Base-by-base conservation (phyloP, 1,140 invertebrate species). In the Hesperophylax magnus region DNA sequence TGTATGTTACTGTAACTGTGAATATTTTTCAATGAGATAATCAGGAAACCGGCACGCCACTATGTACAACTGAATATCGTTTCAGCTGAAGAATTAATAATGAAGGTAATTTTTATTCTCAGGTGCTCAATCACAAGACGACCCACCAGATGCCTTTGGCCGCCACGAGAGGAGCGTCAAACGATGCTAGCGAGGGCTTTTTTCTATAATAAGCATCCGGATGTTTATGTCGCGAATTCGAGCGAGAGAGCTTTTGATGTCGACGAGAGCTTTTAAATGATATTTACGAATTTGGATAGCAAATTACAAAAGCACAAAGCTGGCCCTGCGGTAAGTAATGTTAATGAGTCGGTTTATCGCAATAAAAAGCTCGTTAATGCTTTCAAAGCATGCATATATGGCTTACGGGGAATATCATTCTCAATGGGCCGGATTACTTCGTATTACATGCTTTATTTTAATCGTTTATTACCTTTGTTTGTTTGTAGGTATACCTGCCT, bases 301-400 rank as follows among this genome's bases (percentile, higher is more conserved):
- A 47, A 47, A 75, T 58, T 75, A 58, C 47, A 6, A 17, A 67
- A 31, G 69, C 18, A 52, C 39, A 75, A 56, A 58, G 53, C 72
- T 24, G 72, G 24, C 14, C 24, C 54, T 15, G 72, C 47, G 72
- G 20, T 34, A 18, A 31, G 53, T 58, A 27, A 75, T 72, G 31
- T 54, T 72, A 72, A 72, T 72, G 69, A 72, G 69, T 31, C 15
- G 52, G 69, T 72, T 72, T 72, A 72, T 52, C 69, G 69, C 69
- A 52, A 52, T 72, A 72, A 72, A 72, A 54, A 52, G 31, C 69
- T 52, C 31, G 31, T 72, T 31, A 72, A 53, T 14, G 69, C 69
- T 52, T 15, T 9, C 22, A 72, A 53, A 54, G 69, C 20, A 52
- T 47, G 39, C 9, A 34, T 18, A 22, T 24, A 67, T 58, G 56